These are phyloP conservation scores for Acleris holmiana DNA, from an alignment of 2,888 invertebrate genomes.

Conservation along the genomic window DNA sequence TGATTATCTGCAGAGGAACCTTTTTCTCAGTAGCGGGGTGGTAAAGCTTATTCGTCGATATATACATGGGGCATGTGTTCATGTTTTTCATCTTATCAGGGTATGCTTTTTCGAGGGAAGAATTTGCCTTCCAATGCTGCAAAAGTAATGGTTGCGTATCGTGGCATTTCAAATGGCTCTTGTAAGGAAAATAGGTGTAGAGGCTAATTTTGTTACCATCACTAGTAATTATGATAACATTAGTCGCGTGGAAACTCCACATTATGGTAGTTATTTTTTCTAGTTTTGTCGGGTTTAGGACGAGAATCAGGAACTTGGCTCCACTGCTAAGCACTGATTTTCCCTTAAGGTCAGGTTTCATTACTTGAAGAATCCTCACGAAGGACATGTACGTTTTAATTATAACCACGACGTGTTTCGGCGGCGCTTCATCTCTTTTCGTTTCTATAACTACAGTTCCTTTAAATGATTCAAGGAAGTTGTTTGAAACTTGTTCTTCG, in stretches of 20 bases:
- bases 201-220: slow-evolving; percentile 49
- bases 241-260: slow-evolving; percentile 60
- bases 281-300: slow-evolving; percentile 53
- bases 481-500: slow-evolving; percentile 49
- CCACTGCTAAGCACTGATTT: slow-evolving; percentile 58
- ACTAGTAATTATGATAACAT: slow-evolving; percentile 55
- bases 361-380: slow-evolving; percentile 49
- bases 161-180: slow-evolving; percentile 59
- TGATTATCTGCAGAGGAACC: slow-evolving; percentile 62
- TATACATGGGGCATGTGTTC: slow-evolving; percentile 65
- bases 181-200: slow-evolving; percentile 64
- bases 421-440: slow-evolving; percentile 49
- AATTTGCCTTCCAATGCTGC: slow-evolving; percentile 50
- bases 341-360: slow-evolving; percentile 64
- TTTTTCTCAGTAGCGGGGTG: slow-evolving; percentile 58
- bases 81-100: slow-evolving; percentile 66
- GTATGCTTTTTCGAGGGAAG: slow-evolving; percentile 47
- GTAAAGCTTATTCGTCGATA: slow-evolving; percentile 67
- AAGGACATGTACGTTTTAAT: slow-evolving; percentile 59
- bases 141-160: slow-evolving; percentile 57
- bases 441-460: slow-evolving; percentile 60
- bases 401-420: slow-evolving; percentile 62
- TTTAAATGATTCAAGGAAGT: slow-evolving; percentile 56
- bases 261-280: slow-evolving; percentile 56
- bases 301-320: slow-evolving; percentile 58